Evolutionary conservation across 1,140 invertebrate species (phyloP).

Genomic region (Rhyacophila brunnea): DNA sequence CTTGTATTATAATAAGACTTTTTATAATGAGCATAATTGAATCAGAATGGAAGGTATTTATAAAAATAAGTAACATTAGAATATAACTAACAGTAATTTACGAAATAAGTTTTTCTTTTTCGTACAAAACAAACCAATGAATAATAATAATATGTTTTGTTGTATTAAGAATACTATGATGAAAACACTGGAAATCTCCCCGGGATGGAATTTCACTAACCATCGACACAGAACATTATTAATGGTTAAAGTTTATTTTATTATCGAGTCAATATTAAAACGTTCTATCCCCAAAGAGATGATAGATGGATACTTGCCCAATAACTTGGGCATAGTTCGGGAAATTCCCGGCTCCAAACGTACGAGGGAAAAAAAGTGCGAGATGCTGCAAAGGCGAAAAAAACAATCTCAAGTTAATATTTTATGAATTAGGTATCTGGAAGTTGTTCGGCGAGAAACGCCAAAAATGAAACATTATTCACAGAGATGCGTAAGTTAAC

Average conservation of each 20-base stretch:
- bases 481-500: no score
- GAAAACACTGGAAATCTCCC: background rate
- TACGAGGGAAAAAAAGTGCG: slow-evolving; percentile 6
- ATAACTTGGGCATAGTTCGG: slow-evolving; percentile 18
- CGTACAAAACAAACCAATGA: background rate
- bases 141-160: background rate
- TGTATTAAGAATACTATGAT: background rate
- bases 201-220: slow-evolving; percentile 17
- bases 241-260: slow-evolving; percentile 29
- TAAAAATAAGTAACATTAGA: no score
- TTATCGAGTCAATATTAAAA: slow-evolving; percentile 28
- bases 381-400: background rate
- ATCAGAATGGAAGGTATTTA: no score
- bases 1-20: no score
- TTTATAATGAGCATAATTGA: no score
- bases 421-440: no score
- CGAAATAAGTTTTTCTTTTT: no score
- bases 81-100: no score
- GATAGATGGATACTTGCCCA: no score
- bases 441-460: no score
- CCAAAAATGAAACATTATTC: no score
- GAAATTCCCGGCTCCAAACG: slow-evolving; percentile 8
- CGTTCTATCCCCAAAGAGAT: background rate
- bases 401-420: background rate
- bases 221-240: slow-evolving; percentile 22